Base-by-base conservation (phyloP, 1,140 invertebrate genomes). In the Halictus rubicundus region DNA sequence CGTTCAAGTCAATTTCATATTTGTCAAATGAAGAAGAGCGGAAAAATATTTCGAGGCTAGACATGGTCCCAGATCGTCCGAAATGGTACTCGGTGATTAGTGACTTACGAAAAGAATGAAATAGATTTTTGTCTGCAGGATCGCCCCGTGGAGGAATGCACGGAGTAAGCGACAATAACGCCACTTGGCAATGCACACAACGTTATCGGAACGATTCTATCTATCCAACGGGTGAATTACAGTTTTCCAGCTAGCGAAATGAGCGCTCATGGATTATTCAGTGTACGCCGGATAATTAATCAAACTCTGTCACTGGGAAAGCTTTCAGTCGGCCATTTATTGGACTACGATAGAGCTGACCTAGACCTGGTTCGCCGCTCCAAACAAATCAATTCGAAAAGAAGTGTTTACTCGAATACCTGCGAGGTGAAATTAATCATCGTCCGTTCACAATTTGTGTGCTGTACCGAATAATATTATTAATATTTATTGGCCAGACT, bases 331-430 rank as follows among this genome's bases (percentile, higher is more conserved):
- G 14, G 19, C 16, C 27, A 37, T 37, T 63, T 63, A 37, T 21
- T 19, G 27, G 27, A 21, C 16, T 37, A 8, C 19, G 27, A 21
- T 8, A 21, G 60, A 21, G 49, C 49, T 52, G 49, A 37, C 32
- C 27, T 16, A 37, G 54, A 57, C 54, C 54, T n/a, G 54, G 54
- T 57, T 57, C n/a, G 8, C 4, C 19, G 54, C 54, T n/a, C 54
- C 54, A 57, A 52, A 52, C 49, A 52, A 52, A 52, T 52, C 49
- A 52, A 52, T 52, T 52, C 49, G 54, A 23, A 57, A 57, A n/a
- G 54, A 57, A 57, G 54, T 57, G 54, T 57, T 57, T 57, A 57
- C 54, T 57, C 54, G 54, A 57, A 52, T 21, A 57, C n/a, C 8
- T 21, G 54, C 6, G 54, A 52, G 2, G 16, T 5, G 49, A 57